Conservation (phyloP, 2,888 invertebrate genomes). For the Andrena trimmerana region DNA sequence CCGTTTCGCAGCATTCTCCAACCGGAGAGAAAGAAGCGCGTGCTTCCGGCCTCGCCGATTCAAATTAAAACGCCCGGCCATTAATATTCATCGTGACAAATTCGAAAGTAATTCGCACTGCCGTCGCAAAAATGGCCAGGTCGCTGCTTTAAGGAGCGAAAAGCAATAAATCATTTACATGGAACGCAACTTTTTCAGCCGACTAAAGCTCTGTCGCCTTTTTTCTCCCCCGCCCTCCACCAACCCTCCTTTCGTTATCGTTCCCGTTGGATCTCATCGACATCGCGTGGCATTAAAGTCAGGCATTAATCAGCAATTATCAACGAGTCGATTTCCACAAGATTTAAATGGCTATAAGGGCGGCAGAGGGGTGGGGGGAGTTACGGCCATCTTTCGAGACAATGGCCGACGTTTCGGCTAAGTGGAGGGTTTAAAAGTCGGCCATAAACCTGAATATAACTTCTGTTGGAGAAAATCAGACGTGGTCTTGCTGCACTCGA, state of each 20-base stretch:
- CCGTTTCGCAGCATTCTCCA: neutral
- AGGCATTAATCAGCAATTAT: slow-evolving; percentile 27
- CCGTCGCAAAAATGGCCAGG: slow-evolving; percentile 19
- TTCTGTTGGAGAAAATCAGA: neutral
- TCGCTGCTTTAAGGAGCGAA: slow-evolving; percentile 41
- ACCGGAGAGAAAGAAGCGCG: neutral
- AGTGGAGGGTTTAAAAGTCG: slow-evolving; percentile 20
- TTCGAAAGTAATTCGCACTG: slow-evolving; percentile 33
- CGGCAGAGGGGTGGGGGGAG: neutral
- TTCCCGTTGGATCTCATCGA: slow-evolving; percentile 9
- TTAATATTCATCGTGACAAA: slow-evolving; percentile 47
- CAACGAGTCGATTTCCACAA: neutral
- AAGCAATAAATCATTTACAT: slow-evolving; percentile 42
- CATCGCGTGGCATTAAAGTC: slow-evolving; percentile 10
- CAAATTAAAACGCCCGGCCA: slow-evolving; percentile 15
- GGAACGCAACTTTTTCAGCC: slow-evolving; percentile 19
- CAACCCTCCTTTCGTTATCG: slow-evolving; percentile 7
- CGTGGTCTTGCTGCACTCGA: neutral
- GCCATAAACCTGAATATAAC: slow-evolving; percentile 20
- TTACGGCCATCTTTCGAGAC: neutral
- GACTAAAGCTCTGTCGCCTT: neutral
- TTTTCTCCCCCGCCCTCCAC: neutral
- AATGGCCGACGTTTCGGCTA: slow-evolving; percentile 10
- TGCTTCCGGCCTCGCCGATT: neutral
- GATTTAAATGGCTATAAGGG: neutral